Conservation (phyloP, 2,888 invertebrate species). For the Harpalus rufipes region DNA sequence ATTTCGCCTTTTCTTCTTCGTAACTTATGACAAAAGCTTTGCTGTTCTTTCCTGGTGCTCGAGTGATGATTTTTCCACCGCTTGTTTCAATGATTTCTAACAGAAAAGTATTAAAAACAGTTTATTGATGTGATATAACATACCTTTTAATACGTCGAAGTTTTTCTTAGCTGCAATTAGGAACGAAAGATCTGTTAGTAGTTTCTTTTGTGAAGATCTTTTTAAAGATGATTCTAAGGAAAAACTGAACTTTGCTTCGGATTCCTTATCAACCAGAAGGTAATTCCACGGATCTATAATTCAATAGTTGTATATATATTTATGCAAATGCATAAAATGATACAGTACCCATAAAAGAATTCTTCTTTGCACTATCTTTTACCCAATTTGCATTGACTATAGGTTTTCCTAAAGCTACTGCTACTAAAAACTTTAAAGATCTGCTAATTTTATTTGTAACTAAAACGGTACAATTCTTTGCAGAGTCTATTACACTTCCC, state of each 20-base stretch:
- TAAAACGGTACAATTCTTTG: conserved; percentile 78
- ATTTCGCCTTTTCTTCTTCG: conserved; percentile 73
- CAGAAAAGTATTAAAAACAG: conserved; percentile 66
- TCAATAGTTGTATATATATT: conserved; percentile 64
- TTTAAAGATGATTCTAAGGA: conserved; percentile 74
- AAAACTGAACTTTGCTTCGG: conserved; percentile 79
- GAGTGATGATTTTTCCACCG: conserved; percentile 75
- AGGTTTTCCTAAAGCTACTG: conserved; percentile 81
- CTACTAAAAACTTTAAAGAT: conserved; percentile 81
- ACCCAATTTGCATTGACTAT: conserved; percentile 78
- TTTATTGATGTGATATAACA: background rate
- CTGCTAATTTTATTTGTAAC: conserved; percentile 80
- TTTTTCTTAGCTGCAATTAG: conserved; percentile 72
- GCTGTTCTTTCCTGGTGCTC: conserved; percentile 70
- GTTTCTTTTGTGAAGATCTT: conserved; percentile 71
- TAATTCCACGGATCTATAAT: conserved; percentile 80
- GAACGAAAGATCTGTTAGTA: conserved; percentile 72
- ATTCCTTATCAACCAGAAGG: conserved; percentile 77
- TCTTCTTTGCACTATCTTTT: conserved; percentile 72
- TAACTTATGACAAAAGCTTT: conserved; percentile 73
- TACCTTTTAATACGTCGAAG: conserved; percentile 75
- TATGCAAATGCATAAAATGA: background rate
- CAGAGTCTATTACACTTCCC: conserved; percentile 78
- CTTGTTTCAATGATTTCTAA: conserved; percentile 75
- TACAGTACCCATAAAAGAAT: conserved; percentile 73